Base-by-base conservation (phyloP, 2,888 invertebrate species). In the Acronicta psi region DNA sequence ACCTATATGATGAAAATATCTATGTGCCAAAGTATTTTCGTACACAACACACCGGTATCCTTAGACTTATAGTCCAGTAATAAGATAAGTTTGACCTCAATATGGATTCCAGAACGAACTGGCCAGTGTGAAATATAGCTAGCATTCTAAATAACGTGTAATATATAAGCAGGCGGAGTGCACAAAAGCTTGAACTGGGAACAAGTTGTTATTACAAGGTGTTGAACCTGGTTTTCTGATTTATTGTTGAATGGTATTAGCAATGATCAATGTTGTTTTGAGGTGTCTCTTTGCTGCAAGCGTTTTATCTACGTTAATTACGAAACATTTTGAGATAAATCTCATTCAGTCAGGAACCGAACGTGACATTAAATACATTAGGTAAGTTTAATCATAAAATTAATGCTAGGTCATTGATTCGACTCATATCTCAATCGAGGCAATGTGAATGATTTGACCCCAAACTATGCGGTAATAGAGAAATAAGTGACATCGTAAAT, bases 171-270 rank as follows among this genome's bases (percentile, higher is more conserved):
- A 81, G 81, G 79, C 69, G 78, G 80, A 74, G 79, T 73, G 78
- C 75, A 80, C 75, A 75, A 76, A 74, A 75, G 75, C 76, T 50
- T 73, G 73, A 77, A 73, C 77, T 76, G 59, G 74, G 80, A 86
- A 88, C 88, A 87, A 89, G 85, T 87, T 88, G 89, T 90, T 89
- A 87, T 85, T 88, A 90, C 87, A 87, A 89, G 88, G 88, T 89
- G 90, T 89, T 89, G 88, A 88, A 88, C 85, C 88, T 87, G 88
- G 84, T 88, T 90, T 87, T 83, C 85, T 90, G 88, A 91, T 90
- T 91, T 91, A 90, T 88, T 84, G 78, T 84, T 80, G 83, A 81
- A 81, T 84, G 81, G 80, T 84, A 87, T 88, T 89, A 83, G 84
- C 83, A 84, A 87, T 88, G 86, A 90, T 89, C 88, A 86, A 89